Evolutionary conservation across 2,797 vertebrate species (phyloP).

Genomic region (Eutrigla gurnardus): DNA sequence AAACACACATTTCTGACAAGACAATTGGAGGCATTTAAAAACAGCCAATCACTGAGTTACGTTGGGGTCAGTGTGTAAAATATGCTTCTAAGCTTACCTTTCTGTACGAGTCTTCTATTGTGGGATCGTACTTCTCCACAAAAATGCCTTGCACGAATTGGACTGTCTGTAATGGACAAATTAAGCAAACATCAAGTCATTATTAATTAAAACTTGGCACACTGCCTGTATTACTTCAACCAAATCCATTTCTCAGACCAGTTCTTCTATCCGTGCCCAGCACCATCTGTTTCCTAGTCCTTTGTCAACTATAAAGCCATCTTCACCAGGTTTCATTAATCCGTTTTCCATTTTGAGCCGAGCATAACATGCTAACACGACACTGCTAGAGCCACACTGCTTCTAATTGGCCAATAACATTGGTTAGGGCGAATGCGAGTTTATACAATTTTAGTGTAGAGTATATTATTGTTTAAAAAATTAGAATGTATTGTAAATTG

Average conservation of each 20-base stretch:
- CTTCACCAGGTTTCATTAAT: no score
- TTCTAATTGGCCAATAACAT: no score
- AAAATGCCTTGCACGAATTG: slow-evolving; percentile 99
- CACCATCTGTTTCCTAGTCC: no score
- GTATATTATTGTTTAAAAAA: background rate
- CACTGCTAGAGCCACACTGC: no score
- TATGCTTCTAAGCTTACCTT: slow-evolving; percentile 85
- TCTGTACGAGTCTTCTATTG: slow-evolving; percentile 99
- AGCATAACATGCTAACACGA: no score
- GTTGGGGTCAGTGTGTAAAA: background rate
- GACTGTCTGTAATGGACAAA: slow-evolving; percentile 89
- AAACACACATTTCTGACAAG: background rate
- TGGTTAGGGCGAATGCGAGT: no score
- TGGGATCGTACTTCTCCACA: slow-evolving; percentile 99
- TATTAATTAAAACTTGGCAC: background rate
- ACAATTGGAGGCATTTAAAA: background rate
- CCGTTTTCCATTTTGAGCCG: no score
- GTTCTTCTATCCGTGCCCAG: no score
- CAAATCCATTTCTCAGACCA: background rate
- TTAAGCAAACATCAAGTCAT: background rate
- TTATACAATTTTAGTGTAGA: no score
- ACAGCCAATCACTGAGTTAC: background rate
- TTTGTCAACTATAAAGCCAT: no score
- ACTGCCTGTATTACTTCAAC: background rate
- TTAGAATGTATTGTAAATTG: background rate